A percentile compares a stretch with the other conserved stretches of the same genome.
These are phyloP conservation scores for Trichomycterus rosablanca DNA, from an alignment of 2,113 vertebrate genomes.

Conservation along the genomic window DNA sequence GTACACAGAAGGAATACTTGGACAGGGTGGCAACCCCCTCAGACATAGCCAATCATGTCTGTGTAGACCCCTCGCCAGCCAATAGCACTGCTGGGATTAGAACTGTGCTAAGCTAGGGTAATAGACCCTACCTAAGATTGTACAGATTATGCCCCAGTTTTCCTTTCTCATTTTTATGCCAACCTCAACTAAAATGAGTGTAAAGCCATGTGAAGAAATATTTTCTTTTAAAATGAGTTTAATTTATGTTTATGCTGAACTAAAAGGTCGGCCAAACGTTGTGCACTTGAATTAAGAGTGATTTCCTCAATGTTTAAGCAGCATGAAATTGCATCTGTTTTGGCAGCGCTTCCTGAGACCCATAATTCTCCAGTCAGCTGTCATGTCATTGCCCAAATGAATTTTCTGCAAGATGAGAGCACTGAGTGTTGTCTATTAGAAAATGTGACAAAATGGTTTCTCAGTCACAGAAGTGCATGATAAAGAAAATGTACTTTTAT, in stretches of 20 bases:
- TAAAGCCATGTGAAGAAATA: constrained; percentile 34
- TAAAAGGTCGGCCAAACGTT: constrained; percentile 40
- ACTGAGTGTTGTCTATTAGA: constrained; percentile 45
- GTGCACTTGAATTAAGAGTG: constrained; percentile 54
- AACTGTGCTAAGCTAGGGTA: too few species aligned
- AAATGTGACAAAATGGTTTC: constrained; percentile 20
- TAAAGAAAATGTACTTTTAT: too few species aligned
- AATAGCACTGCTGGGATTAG: too few species aligned
- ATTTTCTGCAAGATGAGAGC: constrained; percentile 32
- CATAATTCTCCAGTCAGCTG: constrained; percentile 42
- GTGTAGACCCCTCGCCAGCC: too few species aligned
- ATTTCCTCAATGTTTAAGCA: constrained; percentile 57
- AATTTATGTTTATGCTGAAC: constrained; percentile 40
- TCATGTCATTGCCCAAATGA: constrained; percentile 46
- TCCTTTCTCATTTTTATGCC: too few species aligned
- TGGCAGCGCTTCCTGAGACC: constrained; percentile 47
- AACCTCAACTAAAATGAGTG: too few species aligned
- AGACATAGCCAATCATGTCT: too few species aligned
- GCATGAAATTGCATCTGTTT: constrained; percentile 67
- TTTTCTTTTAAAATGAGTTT: constrained; percentile 40
- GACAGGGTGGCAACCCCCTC: too few species aligned
- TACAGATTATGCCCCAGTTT: too few species aligned
- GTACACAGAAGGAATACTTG: too few species aligned
- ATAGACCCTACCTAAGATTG: too few species aligned
- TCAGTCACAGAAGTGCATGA: constrained; percentile 14